Conservation (phyloP, 53 echinoderm and acorn worm species). For the Actinopyga echinites region DNA sequence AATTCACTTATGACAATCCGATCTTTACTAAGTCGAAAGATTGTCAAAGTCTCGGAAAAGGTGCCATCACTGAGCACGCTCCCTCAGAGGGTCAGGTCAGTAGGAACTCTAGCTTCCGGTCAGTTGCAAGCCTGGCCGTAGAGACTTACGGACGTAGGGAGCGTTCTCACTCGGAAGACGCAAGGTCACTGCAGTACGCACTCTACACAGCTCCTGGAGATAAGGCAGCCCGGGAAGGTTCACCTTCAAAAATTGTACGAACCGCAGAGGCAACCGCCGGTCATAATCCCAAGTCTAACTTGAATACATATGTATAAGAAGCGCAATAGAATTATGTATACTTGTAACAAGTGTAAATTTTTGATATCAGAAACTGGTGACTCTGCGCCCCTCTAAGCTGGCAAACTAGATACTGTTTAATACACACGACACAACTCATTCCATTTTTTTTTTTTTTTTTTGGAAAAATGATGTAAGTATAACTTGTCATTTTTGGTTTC, state of each 20-base stretch:
- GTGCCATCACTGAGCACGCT: neutral
- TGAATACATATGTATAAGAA: slow-evolving; percentile 62
- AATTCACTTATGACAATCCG: slow-evolving; percentile 94
- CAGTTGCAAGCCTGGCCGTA: slow-evolving; percentile 80
- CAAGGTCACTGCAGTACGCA: slow-evolving; percentile 68
- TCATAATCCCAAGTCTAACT: neutral
- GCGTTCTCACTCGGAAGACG: slow-evolving; percentile 22
- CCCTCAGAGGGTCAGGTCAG: slow-evolving; percentile 46
- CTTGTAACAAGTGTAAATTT: no score
- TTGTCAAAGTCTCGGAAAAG: neutral
- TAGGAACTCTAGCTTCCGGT: slow-evolving; percentile 90
- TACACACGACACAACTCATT: no score
- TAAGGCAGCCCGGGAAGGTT: slow-evolving; percentile 42
- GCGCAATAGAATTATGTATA: neutral
- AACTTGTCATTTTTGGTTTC: no score
- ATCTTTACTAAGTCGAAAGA: slow-evolving; percentile 56
- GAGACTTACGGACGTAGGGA: slow-evolving; percentile 66
- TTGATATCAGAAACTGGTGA: no score
- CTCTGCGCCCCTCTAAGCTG: no score
- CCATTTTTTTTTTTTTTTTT: no score
- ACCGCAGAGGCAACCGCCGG: slow-evolving; percentile 49
- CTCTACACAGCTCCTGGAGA: slow-evolving; percentile 73
- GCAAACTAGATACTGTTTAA: no score
- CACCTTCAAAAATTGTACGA: slow-evolving; percentile 56
- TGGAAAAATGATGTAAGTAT: no score